Base-by-base conservation (phyloP, 2,888 invertebrate genomes). In the Phymatocera aterrima region DNA sequence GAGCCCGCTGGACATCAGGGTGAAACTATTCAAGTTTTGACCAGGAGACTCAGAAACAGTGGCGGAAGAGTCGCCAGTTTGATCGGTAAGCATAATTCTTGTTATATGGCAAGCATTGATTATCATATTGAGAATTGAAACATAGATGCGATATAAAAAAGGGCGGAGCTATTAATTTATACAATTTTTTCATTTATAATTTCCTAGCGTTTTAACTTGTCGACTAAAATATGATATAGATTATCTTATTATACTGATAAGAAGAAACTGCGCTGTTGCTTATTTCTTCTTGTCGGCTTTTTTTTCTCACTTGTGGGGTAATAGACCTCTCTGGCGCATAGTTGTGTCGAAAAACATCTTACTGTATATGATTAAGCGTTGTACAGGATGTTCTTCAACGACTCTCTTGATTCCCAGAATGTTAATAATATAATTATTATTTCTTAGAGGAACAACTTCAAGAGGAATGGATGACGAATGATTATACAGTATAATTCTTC, bases 1-100 rank as follows among this genome's bases (percentile, higher is more conserved):
- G 88, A 89, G 78, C 88, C 89, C 65, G 84, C 86, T 3, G 90
- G 89, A 64, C 90, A 90, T 81, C 90, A 90, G 84, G 88, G 89
- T 18, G 90, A 90, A 79, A 90, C 90, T 0, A 89, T 90, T 77
- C 89, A 90, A 81, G 90, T 89, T 79, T 84, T 90, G 60, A 86
- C 85, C 78, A 85, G 89, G 48, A 85, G 90, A 79, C 82, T 90
- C 51, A 83, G 86, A 60, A 88, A 83, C 80, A 81, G 84, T 74
- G 89, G 90, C n/a, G 90, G 88, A 60, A 85, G 83, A 72, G 89
- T 90, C 21, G 89, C 87, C 75, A 87, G 85, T 75, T 83, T 90
- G 48, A 84, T 87, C 79, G 90, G 90, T 90, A 82, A 85, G 84
- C 37, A 79, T 28, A n/a, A 18, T 5, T n/a, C n/a, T n/a, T n/a